A percentile compares a stretch with the other conserved stretches of the same genome.
Conservation (phyloP, 2,888 invertebrate genomes). For the Julus scanicus region DNA sequence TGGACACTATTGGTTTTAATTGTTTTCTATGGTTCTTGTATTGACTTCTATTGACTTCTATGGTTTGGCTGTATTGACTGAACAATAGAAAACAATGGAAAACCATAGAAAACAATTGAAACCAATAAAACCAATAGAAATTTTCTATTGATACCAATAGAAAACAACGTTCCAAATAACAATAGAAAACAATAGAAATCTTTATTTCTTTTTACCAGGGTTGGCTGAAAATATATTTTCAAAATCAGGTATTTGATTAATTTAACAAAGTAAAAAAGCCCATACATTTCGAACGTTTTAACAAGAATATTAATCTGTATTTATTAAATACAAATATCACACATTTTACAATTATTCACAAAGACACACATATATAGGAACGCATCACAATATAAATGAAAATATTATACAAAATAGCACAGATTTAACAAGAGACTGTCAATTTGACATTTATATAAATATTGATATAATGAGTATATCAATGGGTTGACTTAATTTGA, state of each 20-base stretch:
- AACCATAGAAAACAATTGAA: no score
- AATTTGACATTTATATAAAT: background rate
- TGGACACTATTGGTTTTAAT: no score
- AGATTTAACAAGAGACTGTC: background rate
- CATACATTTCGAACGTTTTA: background rate
- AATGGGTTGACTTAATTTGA: background rate
- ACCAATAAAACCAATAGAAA: no score
- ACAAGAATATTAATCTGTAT: background rate
- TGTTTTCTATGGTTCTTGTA: no score
- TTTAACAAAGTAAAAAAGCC: background rate
- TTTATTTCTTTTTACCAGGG: no score
- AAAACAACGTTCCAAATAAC: no score
- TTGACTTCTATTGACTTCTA: no score
- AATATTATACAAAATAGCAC: background rate
- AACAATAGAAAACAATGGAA: no score
- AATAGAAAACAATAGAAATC: no score
- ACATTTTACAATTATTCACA: background rate
- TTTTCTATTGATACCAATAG: no score
- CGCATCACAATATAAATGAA: background rate
- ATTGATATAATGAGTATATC: background rate
- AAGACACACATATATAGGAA: background rate
- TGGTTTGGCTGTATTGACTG: no score
- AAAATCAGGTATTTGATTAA: no score
- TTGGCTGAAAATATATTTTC: background rate
- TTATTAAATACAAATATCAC: slow-evolving; percentile 20